Percentiles rank a stretch among this genome's conserved stretches.
Evolutionary conservation across 1,140 invertebrate species (phyloP).

Genomic region (Lordiphosa clarofinis): DNA sequence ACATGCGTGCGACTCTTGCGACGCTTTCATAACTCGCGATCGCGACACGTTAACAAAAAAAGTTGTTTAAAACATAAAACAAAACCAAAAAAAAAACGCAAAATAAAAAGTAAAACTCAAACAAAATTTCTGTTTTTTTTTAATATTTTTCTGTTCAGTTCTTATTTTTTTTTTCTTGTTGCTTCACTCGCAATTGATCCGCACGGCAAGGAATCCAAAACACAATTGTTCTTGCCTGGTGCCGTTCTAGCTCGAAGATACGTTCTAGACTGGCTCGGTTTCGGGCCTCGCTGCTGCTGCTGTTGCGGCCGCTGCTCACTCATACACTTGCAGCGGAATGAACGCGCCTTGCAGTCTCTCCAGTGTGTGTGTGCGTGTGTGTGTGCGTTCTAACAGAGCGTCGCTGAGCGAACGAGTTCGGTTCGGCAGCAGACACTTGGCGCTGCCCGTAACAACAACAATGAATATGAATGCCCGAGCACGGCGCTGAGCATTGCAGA

Average conservation of each 20-base stretch:
- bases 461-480: conserved; percentile 16
- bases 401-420: conserved; percentile 21
- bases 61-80: conserved; percentile 1
- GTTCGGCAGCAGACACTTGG: conserved; percentile 10
- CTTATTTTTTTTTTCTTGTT: conserved; percentile 13
- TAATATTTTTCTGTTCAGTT: neutral
- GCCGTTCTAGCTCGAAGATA: conserved; percentile 74
- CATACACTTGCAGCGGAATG: conserved; percentile 19
- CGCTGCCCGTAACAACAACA: conserved; percentile 14
- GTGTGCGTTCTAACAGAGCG: conserved; percentile 11
- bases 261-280: conserved; percentile 68
- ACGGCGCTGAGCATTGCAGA: conserved; percentile 66
- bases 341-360: conserved; percentile 22
- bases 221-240: conserved; percentile 76
- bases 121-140: conserved; percentile 5
- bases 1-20: conserved; percentile 12
- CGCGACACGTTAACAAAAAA: conserved; percentile 12
- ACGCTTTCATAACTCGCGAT: conserved; percentile 13
- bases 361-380: too few relatives aligned
- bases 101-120: conserved; percentile 7
- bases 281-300: conserved; percentile 21
- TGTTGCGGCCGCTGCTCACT: conserved; percentile 22
- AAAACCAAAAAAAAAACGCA: conserved; percentile 2
- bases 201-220: conserved; percentile 78
- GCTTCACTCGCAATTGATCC: conserved; percentile 69